Base-by-base conservation (phyloP, 1,140 invertebrate species). In the Drosophila trapezifrons region DNA sequence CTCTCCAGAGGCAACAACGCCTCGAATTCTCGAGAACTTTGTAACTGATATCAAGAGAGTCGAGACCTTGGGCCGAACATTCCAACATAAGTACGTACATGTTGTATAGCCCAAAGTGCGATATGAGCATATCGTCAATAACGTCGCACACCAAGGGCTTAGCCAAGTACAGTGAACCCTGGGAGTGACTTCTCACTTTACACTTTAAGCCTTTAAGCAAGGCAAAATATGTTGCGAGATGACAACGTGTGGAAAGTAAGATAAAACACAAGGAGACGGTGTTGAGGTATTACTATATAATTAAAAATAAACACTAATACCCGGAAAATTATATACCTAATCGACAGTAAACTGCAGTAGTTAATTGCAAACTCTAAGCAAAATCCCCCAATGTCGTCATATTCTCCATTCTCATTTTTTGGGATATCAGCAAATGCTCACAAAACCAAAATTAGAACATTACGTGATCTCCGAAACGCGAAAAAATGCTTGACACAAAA, bases 381-480 rank as follows among this genome's bases (percentile, higher is more conserved):
- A n/a, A 52, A 35, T 52, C 32, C 9, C 18, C 10, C 15, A 37
- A 37, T 54, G 32, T 18, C 51, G 51, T 54, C 51, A 37, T 54
- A 54, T n/a, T 54, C 22, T 46, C n/a, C 29, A 45, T 13, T 38
- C 32, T 37, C 13, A 20, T 15, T 52, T 37, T 67, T 55, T 22
- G 29, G 40, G 47, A 67, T 70, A 67, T 40, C 35, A 70, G 42
- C 32, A 46, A 56, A 46, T 32, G 55, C 27, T 84, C 76, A 73
- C 46, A 63, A 18, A 40, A 38, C 73, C 72, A 52, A 85, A 84
- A 59, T 77, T 84, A 84, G 81, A 83, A 85, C 76, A 84, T 84
- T 84, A 84, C 80, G 80, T 80, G 56, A 49, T 47, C 43, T 42
- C 56, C 29, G 15, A 58, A 64, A 25, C 51, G 32, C 56, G 20